These are phyloP conservation scores for Rhynchophorus ferrugineus DNA, from an alignment of 1,140 invertebrate genomes.

Conservation along the genomic window DNA sequence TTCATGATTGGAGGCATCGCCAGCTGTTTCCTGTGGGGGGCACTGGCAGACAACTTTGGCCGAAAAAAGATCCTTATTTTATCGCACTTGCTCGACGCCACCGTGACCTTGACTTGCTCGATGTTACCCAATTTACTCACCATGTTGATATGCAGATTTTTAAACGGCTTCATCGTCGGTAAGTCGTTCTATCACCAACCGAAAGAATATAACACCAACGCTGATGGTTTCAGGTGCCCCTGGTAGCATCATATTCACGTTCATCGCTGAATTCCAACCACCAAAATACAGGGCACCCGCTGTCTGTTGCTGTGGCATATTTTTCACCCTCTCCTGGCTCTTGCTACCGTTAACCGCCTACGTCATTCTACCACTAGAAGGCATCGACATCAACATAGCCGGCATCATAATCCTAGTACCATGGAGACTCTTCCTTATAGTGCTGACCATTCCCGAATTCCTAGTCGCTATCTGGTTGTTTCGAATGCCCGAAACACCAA, in stretches of 20 bases:
- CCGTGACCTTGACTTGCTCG: constrained; percentile 45
- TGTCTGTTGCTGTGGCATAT: constrained; percentile 53
- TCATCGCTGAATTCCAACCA: constrained; percentile 56
- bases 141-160: constrained; percentile 42
- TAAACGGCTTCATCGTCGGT: constrained; percentile 48
- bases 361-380: constrained; percentile 40
- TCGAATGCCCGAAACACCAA: constrained; percentile 66
- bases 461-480: constrained; percentile 46
- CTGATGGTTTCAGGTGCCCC: constrained; percentile 33
- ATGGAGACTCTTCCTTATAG: constrained; percentile 56
- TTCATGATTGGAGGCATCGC: constrained; percentile 37
- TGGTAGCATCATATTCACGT: constrained; percentile 51
- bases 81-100: constrained; percentile 50
- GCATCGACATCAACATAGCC: constrained; percentile 15
- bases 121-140: constrained; percentile 40
- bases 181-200: constrained; percentile 21
- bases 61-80: constrained; percentile 47
- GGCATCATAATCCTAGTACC: constrained; percentile 22
- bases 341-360: constrained; percentile 49
- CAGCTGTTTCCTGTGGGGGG: constrained; percentile 39
- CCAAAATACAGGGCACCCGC: constrained; percentile 47
- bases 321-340: constrained; percentile 55
- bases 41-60: constrained; percentile 36
- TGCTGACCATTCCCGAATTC: constrained; percentile 50
- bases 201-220: background rate